phyloP scores from a whole-genome alignment of 2,888 invertebrate species.

The Phrixothrix hirtus region DNA sequence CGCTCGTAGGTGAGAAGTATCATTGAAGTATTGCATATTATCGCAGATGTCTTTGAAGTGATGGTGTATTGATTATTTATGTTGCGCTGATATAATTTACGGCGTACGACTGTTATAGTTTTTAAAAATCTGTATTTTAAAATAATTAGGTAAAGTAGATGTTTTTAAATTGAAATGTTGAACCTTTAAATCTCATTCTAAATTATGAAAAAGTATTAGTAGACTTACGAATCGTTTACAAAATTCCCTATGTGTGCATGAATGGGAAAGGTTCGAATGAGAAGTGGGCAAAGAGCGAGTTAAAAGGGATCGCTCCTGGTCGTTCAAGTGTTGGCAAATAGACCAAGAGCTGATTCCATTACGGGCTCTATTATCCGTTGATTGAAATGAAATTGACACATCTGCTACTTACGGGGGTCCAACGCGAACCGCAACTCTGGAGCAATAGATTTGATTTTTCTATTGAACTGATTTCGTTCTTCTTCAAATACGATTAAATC shows the following conservation, averaged over 20 bases:
- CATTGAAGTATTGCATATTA: too few species aligned
- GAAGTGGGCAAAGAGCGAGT: slow-evolving; percentile 36
- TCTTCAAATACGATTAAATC: slow-evolving; percentile 44
- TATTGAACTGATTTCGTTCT: slow-evolving; percentile 32
- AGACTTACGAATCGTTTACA: not conserved
- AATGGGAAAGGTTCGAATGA: slow-evolving; percentile 27
- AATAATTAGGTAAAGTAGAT: too few species aligned
- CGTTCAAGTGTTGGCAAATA: slow-evolving; percentile 55
- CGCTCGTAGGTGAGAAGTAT: too few species aligned
- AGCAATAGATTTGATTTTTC: slow-evolving; percentile 26
- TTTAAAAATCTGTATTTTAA: too few species aligned
- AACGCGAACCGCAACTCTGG: slow-evolving; percentile 28
- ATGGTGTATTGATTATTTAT: too few species aligned
- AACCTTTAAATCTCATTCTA: too few species aligned
- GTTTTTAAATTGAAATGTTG: too few species aligned
- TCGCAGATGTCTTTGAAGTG: too few species aligned
- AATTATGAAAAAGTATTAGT: not conserved
- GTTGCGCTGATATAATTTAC: too few species aligned
- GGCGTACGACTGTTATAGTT: too few species aligned
- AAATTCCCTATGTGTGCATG: slow-evolving; percentile 5
- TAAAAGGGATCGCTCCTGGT: slow-evolving; percentile 41
- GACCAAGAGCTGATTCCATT: slow-evolving; percentile 59
- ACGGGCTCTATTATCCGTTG: slow-evolving; percentile 56
- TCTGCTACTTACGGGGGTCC: slow-evolving; percentile 54
- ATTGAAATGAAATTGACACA: slow-evolving; percentile 60